Base-by-base conservation (phyloP, 2,797 vertebrate species). In the Sebastes miniatus region DNA sequence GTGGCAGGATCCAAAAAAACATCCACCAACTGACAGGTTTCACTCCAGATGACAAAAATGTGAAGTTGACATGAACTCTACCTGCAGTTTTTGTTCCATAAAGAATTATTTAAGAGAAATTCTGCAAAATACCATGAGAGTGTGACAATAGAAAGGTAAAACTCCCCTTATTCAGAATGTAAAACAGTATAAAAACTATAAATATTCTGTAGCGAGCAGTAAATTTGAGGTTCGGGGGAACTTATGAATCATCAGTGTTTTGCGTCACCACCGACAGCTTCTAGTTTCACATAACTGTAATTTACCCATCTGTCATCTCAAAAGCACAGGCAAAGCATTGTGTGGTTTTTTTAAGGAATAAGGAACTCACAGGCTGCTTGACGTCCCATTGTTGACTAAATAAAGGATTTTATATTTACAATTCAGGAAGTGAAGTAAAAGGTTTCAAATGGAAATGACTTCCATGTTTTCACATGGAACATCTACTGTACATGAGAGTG, bases 301-400 rank as follows among this genome's bases (percentile, higher is more conserved):
- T 82, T 88, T 84, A 85, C 71, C 82, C 82, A 87, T 85, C 76
- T 87, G 82, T 73, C 77, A 76, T 61, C 24, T 80, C 61, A 27
- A 1, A 11, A 18, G 47, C 7, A 16, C 31, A 52, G 36, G 62
- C 14, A 16, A 39, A 39, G 80, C 76, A 81, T 76, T 68, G 20
- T 79, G 71, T 64, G 32, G 8, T 25, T 62, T 64, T 62, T 13
- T 8, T 9, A 14, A 39, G 24, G 6, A 27, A 24, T 16, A 3
- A n/a, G 8, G 36, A 11, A 13, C 4, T 36, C 3, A 11, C 14
- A 25, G 32, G 11, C 16, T 1, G 6, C 12, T 54, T 54, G n/a
- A 13, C 1, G 22, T 18, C 34, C 14, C 18, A 11, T 18, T 29
- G 13, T 27, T 9, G 32, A 66, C 25, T 3, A 13, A 56, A 14